A percentile compares a stretch with the other conserved stretches of the same genome.
Conservation (phyloP, 2,797 vertebrate species). For the Taenioides sp. region DNA sequence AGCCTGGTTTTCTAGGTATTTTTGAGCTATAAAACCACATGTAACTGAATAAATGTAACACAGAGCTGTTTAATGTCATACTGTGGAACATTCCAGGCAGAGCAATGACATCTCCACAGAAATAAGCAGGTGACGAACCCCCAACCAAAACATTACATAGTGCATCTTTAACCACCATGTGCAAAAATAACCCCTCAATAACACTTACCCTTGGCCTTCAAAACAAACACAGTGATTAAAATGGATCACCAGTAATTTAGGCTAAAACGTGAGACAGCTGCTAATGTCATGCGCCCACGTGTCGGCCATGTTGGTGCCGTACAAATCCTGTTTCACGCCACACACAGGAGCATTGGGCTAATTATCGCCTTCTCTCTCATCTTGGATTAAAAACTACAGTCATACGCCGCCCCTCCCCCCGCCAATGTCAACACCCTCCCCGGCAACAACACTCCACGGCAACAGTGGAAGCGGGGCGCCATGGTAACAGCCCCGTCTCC, state of each 20-base stretch:
- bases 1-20: too few relatives aligned
- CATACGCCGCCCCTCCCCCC: conserved; percentile 38
- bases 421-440: conserved; percentile 28
- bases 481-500: conserved; percentile 65
- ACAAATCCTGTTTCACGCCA: conserved; percentile 58
- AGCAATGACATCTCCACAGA: too few relatives aligned
- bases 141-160: too few relatives aligned
- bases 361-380: conserved; percentile 71
- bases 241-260: conserved; percentile 37
- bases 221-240: conserved; percentile 53
- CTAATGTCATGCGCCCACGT: conserved; percentile 28
- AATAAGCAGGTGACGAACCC: too few relatives aligned
- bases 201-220: conserved; percentile 8
- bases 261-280: conserved; percentile 43
- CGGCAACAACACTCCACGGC: conserved; percentile 65
- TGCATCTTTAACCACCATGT: too few relatives aligned
- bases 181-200: not conserved
- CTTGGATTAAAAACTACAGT: conserved; percentile 74
- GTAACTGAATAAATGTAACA: too few relatives aligned
- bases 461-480: conserved; percentile 58
- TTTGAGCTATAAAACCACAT: too few relatives aligned
- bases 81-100: too few relatives aligned
- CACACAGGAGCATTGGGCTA: conserved; percentile 61
- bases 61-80: too few relatives aligned
- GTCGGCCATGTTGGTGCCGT: conserved; percentile 19